Evolutionary conservation across 2,797 vertebrate genomes (phyloP), one percentile per base, ranked within the genome.

Genomic region (Megaceryle alcyon): DNA sequence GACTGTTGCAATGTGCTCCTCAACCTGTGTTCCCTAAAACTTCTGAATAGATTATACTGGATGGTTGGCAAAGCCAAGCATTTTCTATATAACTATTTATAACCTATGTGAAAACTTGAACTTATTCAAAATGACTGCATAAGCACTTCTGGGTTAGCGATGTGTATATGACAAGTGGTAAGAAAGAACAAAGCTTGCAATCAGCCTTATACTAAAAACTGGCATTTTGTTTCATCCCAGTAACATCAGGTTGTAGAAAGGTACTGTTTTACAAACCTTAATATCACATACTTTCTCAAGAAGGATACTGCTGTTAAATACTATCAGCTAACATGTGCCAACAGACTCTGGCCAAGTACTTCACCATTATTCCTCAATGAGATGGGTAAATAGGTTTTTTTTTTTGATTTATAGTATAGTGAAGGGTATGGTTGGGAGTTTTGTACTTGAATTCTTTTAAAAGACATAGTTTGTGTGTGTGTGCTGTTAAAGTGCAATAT

Each of bases 291-390:
- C 83, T 86, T 93, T 90, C 60, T 79, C 44, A 89, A 49, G 49
- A 81, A 49, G 86, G 5, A 44, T 43, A 28, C 5, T 49, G 20
- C 31, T 48, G 51, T 68, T 81, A 61, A 83, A 92, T 48, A 54
- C 66, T 76, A 70, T 35, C 18, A 70, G 28, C 35, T 88, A 88
- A 57, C 10, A 31, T 8, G 16, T 78, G 59, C 66, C 85, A 92
- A 80, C 28, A 76, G 43, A 44, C 22, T 78, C 53, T 72, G 53
- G 78, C 53, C 21, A 92, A 78, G n/a, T 57, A 81, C 19, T 61
- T 89, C 20, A 28, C 31, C 35, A 73, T 60, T 91, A 88, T 66
- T 97, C 94, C 80, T 82, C n/a, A 90, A 94, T 88, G 77, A 90
- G n/a, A 23, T 61, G 18, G 26, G 44, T 71, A 93, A 77, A 92